Base-by-base conservation (phyloP, 1,140 invertebrate genomes). In the Bombus superbus region DNA sequence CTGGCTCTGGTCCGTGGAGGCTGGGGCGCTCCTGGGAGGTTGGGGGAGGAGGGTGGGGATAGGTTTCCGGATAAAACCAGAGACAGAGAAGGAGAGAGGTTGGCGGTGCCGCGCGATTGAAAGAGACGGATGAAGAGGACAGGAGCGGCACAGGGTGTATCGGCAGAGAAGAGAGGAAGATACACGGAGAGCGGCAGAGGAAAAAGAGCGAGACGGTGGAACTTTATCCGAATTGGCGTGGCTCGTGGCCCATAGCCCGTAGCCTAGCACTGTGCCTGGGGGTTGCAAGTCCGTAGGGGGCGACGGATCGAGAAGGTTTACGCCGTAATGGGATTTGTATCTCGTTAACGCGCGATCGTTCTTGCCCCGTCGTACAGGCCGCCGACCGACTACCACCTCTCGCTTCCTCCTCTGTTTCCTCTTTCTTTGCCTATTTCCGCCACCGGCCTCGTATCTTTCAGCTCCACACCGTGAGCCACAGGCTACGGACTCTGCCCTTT, bases 311-410 rank as follows among this genome's bases (percentile, higher is more conserved):
- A 93, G 93, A 93, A 94, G 94, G 92, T 95, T 95, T 94, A 95
- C 93, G 91, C 91, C 92, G 94, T 95, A 95, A 95, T 95, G 94
- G 95, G 95, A 95, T 95, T 95, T 95, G 94, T 95, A 95, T 95
- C 94, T 95, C 94, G 94, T 95, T 95, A 95, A 94, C 94, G 94
- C 93, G 93, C 94, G 93, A 95, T 95, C 94, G 94, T 95, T 94
- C 94, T 94, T 94, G 92, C 92, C 90, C 91, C 90, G 91, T 92
- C 92, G 90, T 93, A 93, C 93, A 92, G 93, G 89, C 92, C 92
- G 88, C 92, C 92, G 92, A 92, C 85, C 91, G 89, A 82, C 88
- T 32, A 88, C 82, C 89, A 85, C 91, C 87, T 87, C 78, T 81
- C 81, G 71, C 73, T 69, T 25, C 62, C 42, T 79, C 83, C 68